A percentile compares a stretch with the other conserved stretches of the same genome.
phyloP scores from a whole-genome alignment of 2,888 invertebrate genomes.

The Lepidochitona cinerea region DNA sequence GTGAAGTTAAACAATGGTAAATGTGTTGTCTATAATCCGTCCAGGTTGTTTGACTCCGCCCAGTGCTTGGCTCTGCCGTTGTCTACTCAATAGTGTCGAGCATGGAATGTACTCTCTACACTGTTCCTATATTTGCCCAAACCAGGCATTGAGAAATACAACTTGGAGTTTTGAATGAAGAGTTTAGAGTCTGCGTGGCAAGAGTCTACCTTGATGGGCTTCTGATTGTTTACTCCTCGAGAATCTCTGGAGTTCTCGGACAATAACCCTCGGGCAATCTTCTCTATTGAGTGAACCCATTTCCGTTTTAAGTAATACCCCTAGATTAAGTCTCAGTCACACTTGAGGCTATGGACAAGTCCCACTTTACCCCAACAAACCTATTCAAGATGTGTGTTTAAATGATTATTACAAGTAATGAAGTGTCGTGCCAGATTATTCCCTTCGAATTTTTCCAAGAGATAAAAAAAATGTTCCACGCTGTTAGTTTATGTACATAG shows the following conservation, averaged over 20 bases:
- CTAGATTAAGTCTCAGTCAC: not conserved
- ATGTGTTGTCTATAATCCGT: too few species aligned
- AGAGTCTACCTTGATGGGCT: not conserved
- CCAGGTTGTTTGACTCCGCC: too few species aligned
- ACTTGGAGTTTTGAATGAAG: not conserved
- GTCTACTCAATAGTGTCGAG: too few species aligned
- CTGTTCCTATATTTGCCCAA: too few species aligned
- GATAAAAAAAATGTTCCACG: too few species aligned
- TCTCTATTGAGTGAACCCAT: not conserved
- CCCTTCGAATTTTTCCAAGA: too few species aligned
- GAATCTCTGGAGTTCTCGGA: not conserved
- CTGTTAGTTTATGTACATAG: too few species aligned
- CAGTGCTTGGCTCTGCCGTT: too few species aligned
- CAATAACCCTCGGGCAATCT: not conserved
- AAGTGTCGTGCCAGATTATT: too few species aligned
- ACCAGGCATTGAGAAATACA: too few species aligned
- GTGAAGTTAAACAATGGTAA: too few species aligned
- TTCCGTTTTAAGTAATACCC: not conserved
- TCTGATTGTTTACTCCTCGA: not conserved
- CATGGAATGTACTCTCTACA: too few species aligned
- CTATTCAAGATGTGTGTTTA: not conserved
- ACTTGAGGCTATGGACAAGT: not conserved
- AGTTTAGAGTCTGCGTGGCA: not conserved
- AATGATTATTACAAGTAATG: constrained; percentile 3
- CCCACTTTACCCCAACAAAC: not conserved